Evolutionary conservation across 2,113 vertebrate genomes (phyloP).

Genomic region (Tympanuchus pallidicinctus): DNA sequence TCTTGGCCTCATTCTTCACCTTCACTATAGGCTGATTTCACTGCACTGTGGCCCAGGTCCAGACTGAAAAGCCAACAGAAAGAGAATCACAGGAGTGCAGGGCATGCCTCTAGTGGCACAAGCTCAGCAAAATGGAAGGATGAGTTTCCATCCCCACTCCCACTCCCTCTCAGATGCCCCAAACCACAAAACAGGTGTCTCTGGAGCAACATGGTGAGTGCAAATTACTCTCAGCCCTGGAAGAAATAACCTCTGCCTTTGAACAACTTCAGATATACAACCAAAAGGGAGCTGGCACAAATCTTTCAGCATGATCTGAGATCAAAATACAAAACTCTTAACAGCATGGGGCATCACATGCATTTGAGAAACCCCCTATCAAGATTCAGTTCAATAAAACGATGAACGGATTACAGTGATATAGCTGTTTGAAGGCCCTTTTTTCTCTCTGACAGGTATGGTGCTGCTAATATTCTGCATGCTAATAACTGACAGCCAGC

Average conservation of each 20-base stretch:
- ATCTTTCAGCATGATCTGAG: constrained; percentile 48
- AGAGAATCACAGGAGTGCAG: not conserved
- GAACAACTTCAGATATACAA: constrained; percentile 11
- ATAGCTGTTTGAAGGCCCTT: not conserved
- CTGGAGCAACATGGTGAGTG: not conserved
- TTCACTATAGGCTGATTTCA: not conserved
- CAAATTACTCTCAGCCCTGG: not conserved
- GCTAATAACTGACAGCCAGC: not conserved
- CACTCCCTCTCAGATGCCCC: not conserved
- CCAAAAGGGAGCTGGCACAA: constrained; percentile 3
- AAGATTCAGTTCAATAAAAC: constrained; percentile 52
- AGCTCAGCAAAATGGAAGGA: not conserved
- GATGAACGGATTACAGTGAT: constrained; percentile 34
- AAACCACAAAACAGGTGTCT: not conserved
- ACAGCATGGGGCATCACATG: not conserved
- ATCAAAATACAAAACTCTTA: constrained; percentile 44
- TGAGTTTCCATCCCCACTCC: not conserved
- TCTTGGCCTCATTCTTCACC: not conserved
- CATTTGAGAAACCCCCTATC: not conserved
- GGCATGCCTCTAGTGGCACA: not conserved
- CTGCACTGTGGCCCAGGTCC: not conserved
- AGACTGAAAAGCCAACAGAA: not conserved
- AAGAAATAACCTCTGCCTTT: constrained; percentile 18
- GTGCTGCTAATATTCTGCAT: constrained; percentile 22
- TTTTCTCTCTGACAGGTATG: constrained; percentile 28